Conservation (phyloP, 2,888 invertebrate species). For the Cyaniris semiargus region DNA sequence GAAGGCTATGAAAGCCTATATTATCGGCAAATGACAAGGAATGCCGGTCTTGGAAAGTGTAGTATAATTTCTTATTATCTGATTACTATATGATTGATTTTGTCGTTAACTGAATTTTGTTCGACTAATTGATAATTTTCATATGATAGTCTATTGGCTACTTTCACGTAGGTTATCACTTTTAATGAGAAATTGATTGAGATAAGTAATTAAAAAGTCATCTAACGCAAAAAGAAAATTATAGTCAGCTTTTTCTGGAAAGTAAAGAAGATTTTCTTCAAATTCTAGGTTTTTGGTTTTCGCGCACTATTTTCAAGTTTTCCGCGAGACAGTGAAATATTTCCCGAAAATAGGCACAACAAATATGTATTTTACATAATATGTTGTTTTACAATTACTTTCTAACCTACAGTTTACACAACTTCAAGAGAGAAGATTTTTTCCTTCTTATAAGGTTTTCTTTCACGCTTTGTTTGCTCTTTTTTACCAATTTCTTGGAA, state of each 20-base stretch:
- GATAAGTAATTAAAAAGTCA: background rate
- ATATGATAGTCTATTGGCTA: background rate
- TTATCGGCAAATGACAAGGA: background rate
- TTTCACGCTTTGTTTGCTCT: background rate
- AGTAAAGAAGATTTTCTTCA: background rate
- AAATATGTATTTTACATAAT: too few species aligned
- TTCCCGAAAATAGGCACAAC: too few species aligned
- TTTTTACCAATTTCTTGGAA: background rate
- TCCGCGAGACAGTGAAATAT: too few species aligned
- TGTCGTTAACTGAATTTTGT: background rate
- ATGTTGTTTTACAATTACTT: background rate
- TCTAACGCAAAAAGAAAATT: background rate
- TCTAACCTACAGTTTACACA: background rate
- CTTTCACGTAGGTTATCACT: background rate
- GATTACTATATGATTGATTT: background rate
- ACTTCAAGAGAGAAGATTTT: background rate
- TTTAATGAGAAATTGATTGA: constrained; percentile 4
- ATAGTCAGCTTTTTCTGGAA: background rate
- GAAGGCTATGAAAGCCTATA: background rate
- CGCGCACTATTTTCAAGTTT: too few species aligned
- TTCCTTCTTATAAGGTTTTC: background rate
- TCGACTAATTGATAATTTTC: background rate
- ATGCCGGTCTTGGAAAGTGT: background rate
- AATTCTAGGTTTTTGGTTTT: background rate
- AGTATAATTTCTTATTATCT: background rate